A percentile compares a stretch with the other conserved stretches of the same genome.
These are phyloP conservation scores for Acropora tenuis DNA, from an alignment of 64 coral and sea anemone genomes.

Conservation along the genomic window DNA sequence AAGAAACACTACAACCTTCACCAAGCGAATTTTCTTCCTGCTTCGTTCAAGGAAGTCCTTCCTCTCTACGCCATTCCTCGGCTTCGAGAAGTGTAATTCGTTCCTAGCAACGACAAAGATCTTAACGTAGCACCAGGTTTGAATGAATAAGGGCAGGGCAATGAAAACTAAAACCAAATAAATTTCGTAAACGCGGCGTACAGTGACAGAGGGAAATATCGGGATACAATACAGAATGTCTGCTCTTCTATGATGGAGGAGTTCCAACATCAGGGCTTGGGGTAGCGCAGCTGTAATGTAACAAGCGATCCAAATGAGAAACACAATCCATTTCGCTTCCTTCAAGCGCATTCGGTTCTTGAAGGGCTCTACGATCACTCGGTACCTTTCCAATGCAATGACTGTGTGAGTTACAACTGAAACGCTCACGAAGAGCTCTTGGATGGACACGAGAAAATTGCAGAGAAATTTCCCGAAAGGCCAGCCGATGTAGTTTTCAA, in stretches of 20 bases:
- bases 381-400: constrained; percentile 82
- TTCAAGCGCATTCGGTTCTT: constrained; percentile 54
- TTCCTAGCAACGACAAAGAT: constrained; percentile 47
- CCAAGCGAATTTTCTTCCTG: constrained; percentile 55
- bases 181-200: constrained; percentile 63
- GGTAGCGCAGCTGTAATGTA: constrained; percentile 70
- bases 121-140: constrained; percentile 74
- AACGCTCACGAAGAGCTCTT: constrained; percentile 81
- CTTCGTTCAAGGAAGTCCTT: background rate
- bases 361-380: constrained; percentile 84
- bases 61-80: constrained; percentile 24
- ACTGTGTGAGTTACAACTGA: constrained; percentile 82
- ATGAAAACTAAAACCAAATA: constrained; percentile 72
- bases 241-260: background rate
- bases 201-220: constrained; percentile 23
- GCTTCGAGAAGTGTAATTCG: constrained; percentile 28
- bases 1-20: constrained; percentile 74
- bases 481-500: constrained; percentile 70
- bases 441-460: constrained; percentile 61
- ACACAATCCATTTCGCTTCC: constrained; percentile 61
- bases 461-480: constrained; percentile 79
- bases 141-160: constrained; percentile 53
- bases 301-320: constrained; percentile 61
- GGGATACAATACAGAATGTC: constrained; percentile 16
- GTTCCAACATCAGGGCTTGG: constrained; percentile 42